These are phyloP conservation scores for Pangasius macronema DNA, from an alignment of 2,797 vertebrate genomes.

Conservation along the genomic window DNA sequence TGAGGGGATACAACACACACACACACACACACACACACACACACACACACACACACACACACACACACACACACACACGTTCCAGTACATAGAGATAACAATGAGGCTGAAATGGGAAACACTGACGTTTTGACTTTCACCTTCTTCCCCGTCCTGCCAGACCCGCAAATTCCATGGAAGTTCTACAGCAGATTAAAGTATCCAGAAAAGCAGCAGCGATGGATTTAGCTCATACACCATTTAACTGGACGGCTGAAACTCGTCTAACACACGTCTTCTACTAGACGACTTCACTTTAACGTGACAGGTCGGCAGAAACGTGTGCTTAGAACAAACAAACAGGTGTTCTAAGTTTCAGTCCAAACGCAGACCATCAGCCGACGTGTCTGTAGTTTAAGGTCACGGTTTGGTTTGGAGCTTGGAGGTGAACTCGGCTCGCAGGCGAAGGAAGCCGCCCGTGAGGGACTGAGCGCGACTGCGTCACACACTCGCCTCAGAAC, in stretches of 20 bases:
- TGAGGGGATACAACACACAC: slow-evolving; percentile 44
- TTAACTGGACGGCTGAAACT: background rate
- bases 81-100: slow-evolving; percentile 34
- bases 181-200: too few species aligned
- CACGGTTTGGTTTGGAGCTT: background rate
- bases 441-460: background rate
- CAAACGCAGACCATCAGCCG: background rate
- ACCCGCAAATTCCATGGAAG: too few species aligned
- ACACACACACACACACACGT: too few species aligned
- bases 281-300: background rate
- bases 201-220: slow-evolving; percentile 8
- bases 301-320: background rate
- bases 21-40: too few species aligned
- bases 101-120: slow-evolving; percentile 46
- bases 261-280: background rate
- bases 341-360: background rate
- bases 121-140: too few species aligned
- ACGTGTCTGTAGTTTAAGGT: background rate
- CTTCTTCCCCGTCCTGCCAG: too few species aligned
- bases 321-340: background rate
- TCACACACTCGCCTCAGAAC: background rate
- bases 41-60: too few species aligned
- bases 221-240: slow-evolving; percentile 5
- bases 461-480: background rate
- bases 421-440: background rate